Base-by-base conservation (phyloP, 2,113 vertebrate genomes). In the Takifugu bimaculatus region DNA sequence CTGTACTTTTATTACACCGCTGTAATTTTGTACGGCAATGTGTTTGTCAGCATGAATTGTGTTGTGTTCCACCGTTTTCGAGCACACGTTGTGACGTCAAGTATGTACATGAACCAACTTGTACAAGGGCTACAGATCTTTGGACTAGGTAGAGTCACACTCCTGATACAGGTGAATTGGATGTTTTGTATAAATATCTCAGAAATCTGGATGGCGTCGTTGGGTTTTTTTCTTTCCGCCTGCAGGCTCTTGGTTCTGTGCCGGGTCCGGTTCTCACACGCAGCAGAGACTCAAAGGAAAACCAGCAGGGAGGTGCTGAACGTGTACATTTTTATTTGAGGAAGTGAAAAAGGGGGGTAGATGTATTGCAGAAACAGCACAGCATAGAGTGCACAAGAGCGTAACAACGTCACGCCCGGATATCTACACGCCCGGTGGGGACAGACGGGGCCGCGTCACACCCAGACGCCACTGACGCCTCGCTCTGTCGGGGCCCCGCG, bases 71-170 rank as follows among this genome's bases (percentile, higher is more conserved):
- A 76, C 69, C 68, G 69, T 82, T 48, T 78, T 81, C 12, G 78
- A 86, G 84, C 85, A 88, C 85, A 88, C 71, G 80, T 83, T 86
- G 79, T 85, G 85, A 87, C 84, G 72, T 82, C 63, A 65, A 78
- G 77, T 87, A 77, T 85, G 85, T 91, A 87, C 77, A 87, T 81
- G 83, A 35, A 78, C 83, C 80, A 81, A 76, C 77, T 88, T 81
- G 86, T 89, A 88, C 86, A 92, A 92, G 90, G 90, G 90, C 90
- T 92, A 87, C 72, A 64, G 69, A 86, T 90, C 88, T 80, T 83
- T 87, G 81, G 75, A 82, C 53, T 65, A 54, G 56, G 50, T 47
- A 26, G 57, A 73, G 54, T 60, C 13, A 64, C 44, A 6, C 50
- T 75, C 54, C 67, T 60, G 72, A 73, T 32, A 58, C 45, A 59